These are phyloP conservation scores for Trissolcus brochymenae DNA, from an alignment of 2,888 invertebrate genomes.

Conservation along the genomic window DNA sequence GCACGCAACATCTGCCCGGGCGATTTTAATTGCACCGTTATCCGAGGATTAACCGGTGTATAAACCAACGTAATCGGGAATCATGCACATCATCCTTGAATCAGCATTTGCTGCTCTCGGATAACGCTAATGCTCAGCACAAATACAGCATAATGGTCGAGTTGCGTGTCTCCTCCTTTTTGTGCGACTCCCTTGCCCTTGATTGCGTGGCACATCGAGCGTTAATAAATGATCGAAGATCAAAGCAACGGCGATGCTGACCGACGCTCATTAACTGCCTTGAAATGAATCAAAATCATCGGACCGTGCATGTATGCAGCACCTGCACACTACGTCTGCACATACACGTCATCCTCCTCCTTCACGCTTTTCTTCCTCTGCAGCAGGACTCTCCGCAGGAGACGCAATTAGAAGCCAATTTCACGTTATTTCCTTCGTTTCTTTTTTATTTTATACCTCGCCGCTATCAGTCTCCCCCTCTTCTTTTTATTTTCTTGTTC, in stretches of 20 bases:
- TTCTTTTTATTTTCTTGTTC: slow-evolving; percentile 40
- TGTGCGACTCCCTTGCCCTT: slow-evolving; percentile 21
- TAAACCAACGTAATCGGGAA: slow-evolving; percentile 32
- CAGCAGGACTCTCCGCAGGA: slow-evolving; percentile 57
- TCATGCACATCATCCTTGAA: slow-evolving; percentile 25
- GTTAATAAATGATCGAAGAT: slow-evolving; percentile 63
- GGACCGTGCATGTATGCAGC: slow-evolving; percentile 44
- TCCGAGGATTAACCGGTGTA: slow-evolving; percentile 8
- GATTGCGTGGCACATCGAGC: slow-evolving; percentile 56
- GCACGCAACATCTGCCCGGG: not conserved
- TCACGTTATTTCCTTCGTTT: slow-evolving; percentile 56
- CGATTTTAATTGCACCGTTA: slow-evolving; percentile 45
- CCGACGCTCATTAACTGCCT: slow-evolving; percentile 61
- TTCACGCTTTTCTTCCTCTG: slow-evolving; percentile 24
- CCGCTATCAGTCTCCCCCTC: slow-evolving; percentile 35
- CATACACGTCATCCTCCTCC: slow-evolving; percentile 21
- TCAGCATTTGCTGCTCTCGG: slow-evolving; percentile 17
- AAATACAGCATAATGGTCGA: slow-evolving; percentile 50
- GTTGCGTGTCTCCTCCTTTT: slow-evolving; percentile 24
- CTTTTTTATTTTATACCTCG: slow-evolving; percentile 47
- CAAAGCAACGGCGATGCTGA: slow-evolving; percentile 54
- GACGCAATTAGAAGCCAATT: slow-evolving; percentile 66
- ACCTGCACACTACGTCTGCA: slow-evolving; percentile 27
- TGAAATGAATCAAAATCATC: slow-evolving; percentile 62
- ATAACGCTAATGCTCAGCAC: slow-evolving; percentile 50